Evolutionary conservation across 2,113 vertebrate genomes (phyloP).

Genomic region (Nanger granti): DNA sequence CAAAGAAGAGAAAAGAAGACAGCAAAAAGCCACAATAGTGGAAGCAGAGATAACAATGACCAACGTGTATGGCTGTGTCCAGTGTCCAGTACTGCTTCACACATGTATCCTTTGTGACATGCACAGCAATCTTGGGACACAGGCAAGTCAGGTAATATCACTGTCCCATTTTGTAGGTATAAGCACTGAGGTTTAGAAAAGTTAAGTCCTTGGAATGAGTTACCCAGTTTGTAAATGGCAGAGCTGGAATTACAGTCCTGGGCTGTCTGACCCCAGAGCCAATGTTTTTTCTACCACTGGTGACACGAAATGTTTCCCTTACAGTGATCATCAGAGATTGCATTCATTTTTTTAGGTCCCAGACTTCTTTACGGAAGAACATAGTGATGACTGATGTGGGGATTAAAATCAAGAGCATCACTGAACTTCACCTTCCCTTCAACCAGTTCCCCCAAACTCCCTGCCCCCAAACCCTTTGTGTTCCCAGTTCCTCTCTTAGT

Average conservation of each 20-base stretch:
- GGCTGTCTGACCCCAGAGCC: neutral
- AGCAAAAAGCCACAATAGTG: accelerated
- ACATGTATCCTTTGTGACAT: accelerated
- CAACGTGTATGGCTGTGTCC: accelerated
- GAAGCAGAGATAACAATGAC: neutral
- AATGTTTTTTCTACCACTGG: too few relatives aligned
- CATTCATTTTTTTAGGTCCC: neutral
- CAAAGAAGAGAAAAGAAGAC: neutral
- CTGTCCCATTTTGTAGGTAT: neutral
- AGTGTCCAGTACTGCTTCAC: too few relatives aligned
- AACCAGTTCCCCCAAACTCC: neutral
- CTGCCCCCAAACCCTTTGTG: neutral
- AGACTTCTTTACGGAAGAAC: neutral
- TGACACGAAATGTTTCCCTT: neutral
- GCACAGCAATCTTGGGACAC: neutral
- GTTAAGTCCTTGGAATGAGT: neutral
- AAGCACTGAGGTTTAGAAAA: neutral
- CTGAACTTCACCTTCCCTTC: neutral
- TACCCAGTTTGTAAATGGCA: neutral
- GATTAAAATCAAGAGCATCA: neutral
- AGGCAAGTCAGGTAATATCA: neutral
- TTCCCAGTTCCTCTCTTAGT: neutral
- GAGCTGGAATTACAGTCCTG: neutral
- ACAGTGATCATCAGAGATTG: neutral
- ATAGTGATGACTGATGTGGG: neutral